Evolutionary conservation across 2,113 vertebrate species (phyloP).

Genomic region (Indicator maculatus): DNA sequence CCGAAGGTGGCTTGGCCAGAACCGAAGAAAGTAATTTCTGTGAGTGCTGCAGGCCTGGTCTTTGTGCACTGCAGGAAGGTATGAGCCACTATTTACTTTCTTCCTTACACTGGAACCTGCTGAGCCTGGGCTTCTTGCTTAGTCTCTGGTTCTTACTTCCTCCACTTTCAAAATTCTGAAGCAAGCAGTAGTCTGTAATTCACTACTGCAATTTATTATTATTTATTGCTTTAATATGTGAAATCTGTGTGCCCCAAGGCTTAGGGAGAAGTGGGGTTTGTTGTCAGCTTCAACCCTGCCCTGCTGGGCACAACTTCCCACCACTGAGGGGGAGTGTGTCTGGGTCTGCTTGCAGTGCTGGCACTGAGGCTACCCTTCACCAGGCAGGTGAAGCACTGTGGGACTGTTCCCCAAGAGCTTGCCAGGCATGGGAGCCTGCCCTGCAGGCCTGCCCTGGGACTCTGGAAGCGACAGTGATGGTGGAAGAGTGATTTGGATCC

Average conservation of each 20-base stretch:
- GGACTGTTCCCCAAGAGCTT: background rate
- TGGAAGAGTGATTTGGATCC: fast-evolving
- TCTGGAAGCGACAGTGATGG: background rate
- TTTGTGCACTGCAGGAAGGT: too few species aligned
- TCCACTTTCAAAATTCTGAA: background rate
- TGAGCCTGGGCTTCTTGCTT: background rate
- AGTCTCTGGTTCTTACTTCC: background rate
- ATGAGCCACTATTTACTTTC: fast-evolving
- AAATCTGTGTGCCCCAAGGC: background rate
- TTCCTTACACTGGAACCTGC: background rate
- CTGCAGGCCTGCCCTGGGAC: too few species aligned
- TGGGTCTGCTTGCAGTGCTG: fast-evolving
- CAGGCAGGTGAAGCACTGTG: too few species aligned
- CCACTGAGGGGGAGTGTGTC: fast-evolving
- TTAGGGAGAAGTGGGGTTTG: fast-evolving
- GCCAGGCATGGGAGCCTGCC: fast-evolving
- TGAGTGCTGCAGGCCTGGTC: fast-evolving
- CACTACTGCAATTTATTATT: background rate
- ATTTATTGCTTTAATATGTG: fast-evolving
- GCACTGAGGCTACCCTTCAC: fast-evolving
- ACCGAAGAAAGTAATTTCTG: background rate
- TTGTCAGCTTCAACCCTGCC: fast-evolving
- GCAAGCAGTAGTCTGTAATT: background rate
- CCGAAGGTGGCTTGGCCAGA: fast-evolving
- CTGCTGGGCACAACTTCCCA: fast-evolving